These are phyloP conservation scores for Drosophila mettleri DNA, from an alignment of 2,888 invertebrate species.

Conservation along the genomic window DNA sequence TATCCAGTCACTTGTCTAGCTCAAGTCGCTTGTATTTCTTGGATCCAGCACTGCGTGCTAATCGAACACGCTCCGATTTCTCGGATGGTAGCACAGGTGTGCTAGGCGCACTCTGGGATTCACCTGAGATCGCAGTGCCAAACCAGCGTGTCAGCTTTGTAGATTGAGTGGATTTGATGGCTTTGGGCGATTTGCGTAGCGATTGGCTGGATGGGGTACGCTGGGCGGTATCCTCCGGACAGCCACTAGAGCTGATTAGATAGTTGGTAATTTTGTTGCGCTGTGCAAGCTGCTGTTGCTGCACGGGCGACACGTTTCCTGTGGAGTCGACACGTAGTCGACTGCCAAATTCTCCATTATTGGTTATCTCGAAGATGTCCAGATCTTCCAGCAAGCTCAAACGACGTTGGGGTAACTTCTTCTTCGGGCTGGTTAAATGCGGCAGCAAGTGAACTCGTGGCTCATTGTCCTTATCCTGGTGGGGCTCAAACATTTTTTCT, in stretches of 20 bases:
- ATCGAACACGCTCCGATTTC: slow-evolving; percentile 41
- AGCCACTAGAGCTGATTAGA: slow-evolving; percentile 67
- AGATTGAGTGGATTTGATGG: slow-evolving; percentile 67
- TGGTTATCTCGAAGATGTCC: slow-evolving; percentile 84
- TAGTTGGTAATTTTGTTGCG: slow-evolving; percentile 84
- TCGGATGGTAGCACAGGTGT: slow-evolving; percentile 56
- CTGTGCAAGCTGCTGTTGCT: slow-evolving; percentile 51
- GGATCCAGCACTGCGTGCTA: slow-evolving; percentile 47
- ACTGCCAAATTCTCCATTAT: slow-evolving; percentile 82
- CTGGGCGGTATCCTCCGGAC: slow-evolving; percentile 45
- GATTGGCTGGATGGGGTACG: slow-evolving; percentile 39
- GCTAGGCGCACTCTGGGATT: slow-evolving; percentile 58
- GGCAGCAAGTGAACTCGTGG: slow-evolving; percentile 47
- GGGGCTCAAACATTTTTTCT: slow-evolving; percentile 82
- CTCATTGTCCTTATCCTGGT: slow-evolving; percentile 16
- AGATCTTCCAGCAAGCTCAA: slow-evolving; percentile 72
- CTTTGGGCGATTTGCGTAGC: slow-evolving; percentile 81
- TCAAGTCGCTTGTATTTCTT: slow-evolving; percentile 63
- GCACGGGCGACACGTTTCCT: slow-evolving; percentile 82
- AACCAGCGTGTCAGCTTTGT: slow-evolving; percentile 84
- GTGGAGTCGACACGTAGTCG: slow-evolving; percentile 78
- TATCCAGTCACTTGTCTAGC: slow-evolving; percentile 53
- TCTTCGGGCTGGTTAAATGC: slow-evolving; percentile 33
- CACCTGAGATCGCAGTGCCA: slow-evolving; percentile 46
- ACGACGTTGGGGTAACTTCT: slow-evolving; percentile 35